phyloP scores from a whole-genome alignment of 1,140 invertebrate species.

The Drosophila micromelanica region DNA sequence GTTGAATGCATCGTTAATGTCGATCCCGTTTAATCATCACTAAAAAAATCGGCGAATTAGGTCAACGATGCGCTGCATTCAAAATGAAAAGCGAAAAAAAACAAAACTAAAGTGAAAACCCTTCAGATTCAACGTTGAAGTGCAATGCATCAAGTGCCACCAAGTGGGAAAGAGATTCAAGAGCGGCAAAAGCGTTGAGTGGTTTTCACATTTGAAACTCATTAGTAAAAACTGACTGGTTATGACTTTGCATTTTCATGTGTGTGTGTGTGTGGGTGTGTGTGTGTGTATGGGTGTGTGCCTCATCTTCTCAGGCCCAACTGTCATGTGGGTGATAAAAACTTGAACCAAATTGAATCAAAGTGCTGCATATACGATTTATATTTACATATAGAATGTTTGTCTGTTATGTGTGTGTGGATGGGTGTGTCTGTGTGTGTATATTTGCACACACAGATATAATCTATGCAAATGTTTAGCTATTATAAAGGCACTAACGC shows the following conservation, averaged over 20 bases:
- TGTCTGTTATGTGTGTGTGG: background rate
- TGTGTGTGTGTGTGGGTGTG: background rate
- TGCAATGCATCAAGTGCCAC: constrained; percentile 56
- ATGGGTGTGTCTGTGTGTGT: constrained; percentile 25
- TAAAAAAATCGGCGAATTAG: constrained; percentile 48
- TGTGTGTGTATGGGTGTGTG: constrained; percentile 2
- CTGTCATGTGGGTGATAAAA: constrained; percentile 41
- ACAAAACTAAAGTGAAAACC: constrained; percentile 44
- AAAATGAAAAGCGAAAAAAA: constrained; percentile 37
- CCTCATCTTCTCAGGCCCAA: constrained; percentile 40
- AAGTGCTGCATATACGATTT: constrained; percentile 49
- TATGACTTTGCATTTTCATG: background rate
- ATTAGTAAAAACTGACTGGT: constrained; percentile 55
- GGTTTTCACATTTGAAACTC: constrained; percentile 74
- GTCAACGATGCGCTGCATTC: constrained; percentile 67
- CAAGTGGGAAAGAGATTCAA: constrained; percentile 39
- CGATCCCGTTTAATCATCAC: constrained; percentile 37
- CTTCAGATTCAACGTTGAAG: constrained; percentile 62
- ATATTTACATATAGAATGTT: constrained; percentile 26
- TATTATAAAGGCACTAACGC: constrained; percentile 73
- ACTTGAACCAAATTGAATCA: constrained; percentile 70
- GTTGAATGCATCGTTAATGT: constrained; percentile 24
- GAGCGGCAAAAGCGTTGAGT: constrained; percentile 31
- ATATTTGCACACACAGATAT: constrained; percentile 19
- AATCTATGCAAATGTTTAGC: constrained; percentile 57